These are phyloP conservation scores for Drosophila pullipes DNA, from an alignment of 2,888 invertebrate species.

Conservation along the genomic window DNA sequence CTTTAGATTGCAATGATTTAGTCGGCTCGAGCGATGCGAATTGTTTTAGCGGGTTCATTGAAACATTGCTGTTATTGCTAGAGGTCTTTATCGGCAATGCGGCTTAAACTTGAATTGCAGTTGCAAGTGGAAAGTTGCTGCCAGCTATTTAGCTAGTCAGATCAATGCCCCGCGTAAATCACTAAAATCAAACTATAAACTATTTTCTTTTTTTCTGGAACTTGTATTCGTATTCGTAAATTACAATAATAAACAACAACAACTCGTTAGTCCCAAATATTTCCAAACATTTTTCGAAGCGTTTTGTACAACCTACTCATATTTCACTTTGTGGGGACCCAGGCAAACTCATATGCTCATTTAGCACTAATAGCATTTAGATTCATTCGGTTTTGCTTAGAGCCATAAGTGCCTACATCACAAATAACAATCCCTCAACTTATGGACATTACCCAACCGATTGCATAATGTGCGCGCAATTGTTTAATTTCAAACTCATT, in stretches of 20 bases:
- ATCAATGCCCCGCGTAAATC: constrained; percentile 61
- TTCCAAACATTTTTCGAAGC: not conserved
- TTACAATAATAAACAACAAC: not conserved
- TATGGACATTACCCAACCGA: constrained; percentile 34
- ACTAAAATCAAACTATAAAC: constrained; percentile 15
- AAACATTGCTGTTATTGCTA: constrained; percentile 62
- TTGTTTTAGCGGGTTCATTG: constrained; percentile 68
- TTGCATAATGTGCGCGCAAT: constrained; percentile 54
- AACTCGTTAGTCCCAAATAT: not conserved
- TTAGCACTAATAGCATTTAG: constrained; percentile 19
- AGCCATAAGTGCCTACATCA: constrained; percentile 6
- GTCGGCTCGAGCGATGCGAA: constrained; percentile 30
- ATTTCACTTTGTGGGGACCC: not conserved
- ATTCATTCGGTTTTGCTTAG: not conserved
- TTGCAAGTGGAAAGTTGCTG: constrained; percentile 68
- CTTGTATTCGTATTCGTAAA: not conserved
- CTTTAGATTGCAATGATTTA: constrained; percentile 40
- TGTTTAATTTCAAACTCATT: constrained; percentile 42
- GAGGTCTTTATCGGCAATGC: constrained; percentile 64
- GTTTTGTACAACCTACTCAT: constrained; percentile 1
- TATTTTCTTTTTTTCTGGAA: not conserved
- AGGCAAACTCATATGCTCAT: constrained; percentile 15
- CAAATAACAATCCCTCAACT: constrained; percentile 19
- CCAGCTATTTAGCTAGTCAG: constrained; percentile 20
- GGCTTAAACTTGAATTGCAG: constrained; percentile 72